phyloP scores from a whole-genome alignment of 2,113 vertebrate genomes.

The Muntiacus reevesi region DNA sequence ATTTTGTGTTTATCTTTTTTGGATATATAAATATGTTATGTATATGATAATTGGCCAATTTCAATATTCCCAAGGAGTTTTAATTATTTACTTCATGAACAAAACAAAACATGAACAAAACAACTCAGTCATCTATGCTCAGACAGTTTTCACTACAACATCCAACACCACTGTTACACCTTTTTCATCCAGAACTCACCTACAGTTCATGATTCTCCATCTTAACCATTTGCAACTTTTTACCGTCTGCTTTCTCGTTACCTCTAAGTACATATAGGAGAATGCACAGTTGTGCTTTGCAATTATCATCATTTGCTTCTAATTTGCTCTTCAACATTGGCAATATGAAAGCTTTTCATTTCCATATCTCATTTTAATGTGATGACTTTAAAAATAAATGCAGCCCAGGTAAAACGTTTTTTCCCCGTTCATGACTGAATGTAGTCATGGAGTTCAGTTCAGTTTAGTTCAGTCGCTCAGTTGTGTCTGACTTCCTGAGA shows the following conservation, averaged over 20 bases:
- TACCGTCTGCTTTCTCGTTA: neutral
- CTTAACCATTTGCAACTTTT: conserved; percentile 16
- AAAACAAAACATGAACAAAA: conserved; percentile 20
- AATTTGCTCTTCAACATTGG: conserved; percentile 45
- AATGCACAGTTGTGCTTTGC: conserved; percentile 25
- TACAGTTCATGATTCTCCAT: neutral
- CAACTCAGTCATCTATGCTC: neutral
- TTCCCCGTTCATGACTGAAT: conserved; percentile 8
- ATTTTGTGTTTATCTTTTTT: conserved; percentile 44
- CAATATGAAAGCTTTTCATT: conserved; percentile 59
- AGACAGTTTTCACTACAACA: neutral
- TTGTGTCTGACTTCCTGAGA: no score
- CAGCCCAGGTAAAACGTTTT: conserved; percentile 53
- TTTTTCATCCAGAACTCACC: neutral
- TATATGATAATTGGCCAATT: conserved; percentile 30
- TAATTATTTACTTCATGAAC: conserved; percentile 9
- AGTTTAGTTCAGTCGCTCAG: no score
- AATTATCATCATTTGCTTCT: conserved; percentile 47
- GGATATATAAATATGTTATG: conserved; percentile 25
- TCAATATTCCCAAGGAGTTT: neutral
- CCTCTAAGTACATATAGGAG: conserved; percentile 9
- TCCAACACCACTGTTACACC: neutral
- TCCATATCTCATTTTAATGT: conserved; percentile 55
- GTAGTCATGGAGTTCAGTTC: neutral
- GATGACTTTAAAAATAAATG: conserved; percentile 49